A percentile compares a stretch with the other conserved stretches of the same genome.
These are phyloP conservation scores for Silvanus unidentatus DNA, from an alignment of 2,888 invertebrate species.

Conservation along the genomic window DNA sequence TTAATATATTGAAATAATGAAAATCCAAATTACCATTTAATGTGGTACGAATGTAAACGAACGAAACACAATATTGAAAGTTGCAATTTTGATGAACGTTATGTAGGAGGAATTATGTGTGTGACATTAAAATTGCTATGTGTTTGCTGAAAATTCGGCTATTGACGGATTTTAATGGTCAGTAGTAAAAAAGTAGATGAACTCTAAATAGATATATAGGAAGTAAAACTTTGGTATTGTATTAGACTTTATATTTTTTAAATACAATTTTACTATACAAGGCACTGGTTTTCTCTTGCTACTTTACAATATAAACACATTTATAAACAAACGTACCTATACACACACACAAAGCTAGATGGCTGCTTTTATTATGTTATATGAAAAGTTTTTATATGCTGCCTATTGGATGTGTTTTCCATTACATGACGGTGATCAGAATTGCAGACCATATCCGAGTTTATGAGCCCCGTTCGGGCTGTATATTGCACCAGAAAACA, in stretches of 20 bases:
- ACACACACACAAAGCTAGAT: constrained; percentile 10
- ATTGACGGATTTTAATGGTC: constrained; percentile 30
- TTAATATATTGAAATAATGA: constrained; percentile 22
- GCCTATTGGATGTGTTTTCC: constrained; percentile 43
- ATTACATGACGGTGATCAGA: constrained; percentile 43
- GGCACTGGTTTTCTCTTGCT: background rate
- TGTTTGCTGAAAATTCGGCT: constrained; percentile 32
- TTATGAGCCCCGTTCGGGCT: constrained; percentile 43
- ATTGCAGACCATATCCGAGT: constrained; percentile 41
- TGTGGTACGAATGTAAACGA: constrained; percentile 10
- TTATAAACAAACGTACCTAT: constrained; percentile 29
- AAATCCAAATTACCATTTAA: constrained; percentile 17
- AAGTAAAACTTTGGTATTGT: background rate
- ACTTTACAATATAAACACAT: constrained; percentile 28
- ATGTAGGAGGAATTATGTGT: constrained; percentile 7
- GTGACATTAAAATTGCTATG: constrained; percentile 13
- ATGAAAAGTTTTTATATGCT: constrained; percentile 43
- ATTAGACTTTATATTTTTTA: background rate
- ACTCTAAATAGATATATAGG: constrained; percentile 14
- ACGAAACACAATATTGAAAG: constrained; percentile 10
- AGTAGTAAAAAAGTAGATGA: constrained; percentile 27
- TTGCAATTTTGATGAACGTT: constrained; percentile 2
- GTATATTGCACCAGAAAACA: constrained; percentile 41
- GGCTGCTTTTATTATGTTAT: constrained; percentile 37
- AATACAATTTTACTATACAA: constrained; percentile 4